Evolutionary conservation across 2,113 vertebrate species (phyloP), one percentile per base, ranked within the genome.

Genomic region (Trichomycterus rosablanca): DNA sequence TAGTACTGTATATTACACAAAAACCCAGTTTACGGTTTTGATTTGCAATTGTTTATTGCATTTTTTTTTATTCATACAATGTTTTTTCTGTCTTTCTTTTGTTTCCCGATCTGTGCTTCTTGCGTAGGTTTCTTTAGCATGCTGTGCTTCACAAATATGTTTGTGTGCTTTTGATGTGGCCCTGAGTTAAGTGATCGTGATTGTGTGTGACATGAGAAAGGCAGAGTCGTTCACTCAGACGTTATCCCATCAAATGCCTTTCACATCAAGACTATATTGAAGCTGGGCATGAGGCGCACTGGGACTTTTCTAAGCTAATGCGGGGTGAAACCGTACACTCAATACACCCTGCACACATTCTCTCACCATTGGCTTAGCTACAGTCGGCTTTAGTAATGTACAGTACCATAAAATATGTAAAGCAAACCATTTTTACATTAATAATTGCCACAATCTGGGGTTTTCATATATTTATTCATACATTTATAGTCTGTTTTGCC

Each of bases 161-260:
- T 50, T 35, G 53, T 54, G 44, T 48, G 49, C 53, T 62, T 43
- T 61, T 65, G 71, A 72, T 59, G 63, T 58, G 49, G 44, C 30
- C 51, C 23, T 52, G 54, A 26, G 19, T 44, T 67, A 70, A 70
- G 49, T 59, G 35, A 63, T 68, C 60, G 28, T 74, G 65, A 74
- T 71, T 26, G 55, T 18, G 30, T 66, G 72, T 69, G 68, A 76
- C 69, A 63, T 53, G 44, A 60, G 32, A 50, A 59, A 57, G 56
- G 48, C 62, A 60, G 54, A 59, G 58, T 72, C 63, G 63, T 69
- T 76, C 74, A 61, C 66, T 56, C 40, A 59, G 28, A 61, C 59
- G 56, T 74, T 69, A 74, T 71, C 69, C 65, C 61, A 74, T 76
- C 64, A 71, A 76, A 74, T 65, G 69, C 63, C 58, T 70, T 66